These are phyloP conservation scores for Mirza zaza DNA, from an alignment of 2,113 vertebrate species.

Conservation along the genomic window DNA sequence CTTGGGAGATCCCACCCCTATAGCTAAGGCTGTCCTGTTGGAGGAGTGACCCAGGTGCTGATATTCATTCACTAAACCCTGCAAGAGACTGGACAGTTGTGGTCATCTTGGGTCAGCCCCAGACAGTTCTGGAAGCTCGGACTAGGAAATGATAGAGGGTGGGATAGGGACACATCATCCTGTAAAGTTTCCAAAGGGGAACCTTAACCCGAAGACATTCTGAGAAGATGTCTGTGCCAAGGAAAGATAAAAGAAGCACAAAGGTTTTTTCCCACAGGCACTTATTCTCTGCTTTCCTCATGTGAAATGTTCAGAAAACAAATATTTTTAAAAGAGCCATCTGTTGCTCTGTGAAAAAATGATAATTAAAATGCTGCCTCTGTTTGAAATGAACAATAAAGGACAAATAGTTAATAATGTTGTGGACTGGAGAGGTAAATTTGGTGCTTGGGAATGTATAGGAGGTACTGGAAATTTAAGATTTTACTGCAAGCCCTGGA, in stretches of 20 bases:
- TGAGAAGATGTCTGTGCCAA: not conserved
- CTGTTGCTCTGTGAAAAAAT: not conserved
- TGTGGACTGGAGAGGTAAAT: not conserved
- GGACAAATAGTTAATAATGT: not conserved
- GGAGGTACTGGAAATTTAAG: not conserved
- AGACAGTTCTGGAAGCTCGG: not conserved
- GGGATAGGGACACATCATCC: too few species aligned
- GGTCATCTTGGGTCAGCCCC: not conserved
- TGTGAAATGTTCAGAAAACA: not conserved
- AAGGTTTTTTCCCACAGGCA: not conserved
- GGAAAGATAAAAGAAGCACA: too few species aligned
- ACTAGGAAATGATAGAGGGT: not conserved
- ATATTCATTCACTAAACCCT: not conserved
- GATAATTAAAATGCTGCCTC: not conserved
- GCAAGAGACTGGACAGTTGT: not conserved
- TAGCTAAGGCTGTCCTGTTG: not conserved
- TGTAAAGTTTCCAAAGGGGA: too few species aligned
- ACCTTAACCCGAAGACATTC: not conserved
- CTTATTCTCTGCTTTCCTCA: not conserved
- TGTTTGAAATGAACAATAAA: not conserved
- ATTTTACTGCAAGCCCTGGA: not conserved
- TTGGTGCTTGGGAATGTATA: not conserved
- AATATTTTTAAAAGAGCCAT: not conserved
- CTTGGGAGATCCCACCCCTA: not conserved
- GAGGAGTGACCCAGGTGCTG: not conserved